phyloP scores from a whole-genome alignment of 2,113 vertebrate species.

The Sigmodon hispidus region DNA sequence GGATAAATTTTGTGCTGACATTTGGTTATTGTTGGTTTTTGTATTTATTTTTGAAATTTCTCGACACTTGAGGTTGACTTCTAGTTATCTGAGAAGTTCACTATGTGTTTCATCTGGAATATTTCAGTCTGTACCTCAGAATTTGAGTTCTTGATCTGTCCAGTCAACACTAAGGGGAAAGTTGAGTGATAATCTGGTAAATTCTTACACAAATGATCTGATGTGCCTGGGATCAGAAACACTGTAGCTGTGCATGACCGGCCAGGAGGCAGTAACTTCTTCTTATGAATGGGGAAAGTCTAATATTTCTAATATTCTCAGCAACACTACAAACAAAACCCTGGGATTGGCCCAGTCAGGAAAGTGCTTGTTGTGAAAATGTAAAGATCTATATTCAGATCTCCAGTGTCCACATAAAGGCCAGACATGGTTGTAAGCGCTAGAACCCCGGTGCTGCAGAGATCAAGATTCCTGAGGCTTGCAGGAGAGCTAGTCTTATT shows the following conservation, averaged over 20 bases:
- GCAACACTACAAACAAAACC: background rate
- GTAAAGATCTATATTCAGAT: background rate
- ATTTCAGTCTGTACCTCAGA: background rate
- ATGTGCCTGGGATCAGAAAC: background rate
- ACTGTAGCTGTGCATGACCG: background rate
- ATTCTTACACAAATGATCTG: background rate
- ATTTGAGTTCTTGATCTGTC: slow-evolving; percentile 3
- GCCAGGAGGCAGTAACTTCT: background rate
- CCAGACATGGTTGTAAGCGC: background rate
- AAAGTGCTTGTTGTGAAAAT: background rate
- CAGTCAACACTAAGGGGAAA: background rate
- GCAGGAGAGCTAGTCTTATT: background rate
- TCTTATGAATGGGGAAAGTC: background rate
- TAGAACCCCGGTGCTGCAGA: background rate
- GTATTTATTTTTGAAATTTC: slow-evolving; percentile 20
- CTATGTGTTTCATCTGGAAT: background rate
- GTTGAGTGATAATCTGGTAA: background rate
- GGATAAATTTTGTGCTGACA: background rate
- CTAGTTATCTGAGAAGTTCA: slow-evolving; percentile 3
- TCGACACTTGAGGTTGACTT: background rate
- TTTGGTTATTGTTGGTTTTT: background rate
- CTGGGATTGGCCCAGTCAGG: rapidly evolving
- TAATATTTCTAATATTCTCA: background rate
- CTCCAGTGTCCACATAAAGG: background rate
- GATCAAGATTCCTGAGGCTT: background rate